A percentile compares a stretch with the other conserved stretches of the same genome.
Conservation (phyloP, 2,113 vertebrate genomes). For the Cyanoliseus patagonus region DNA sequence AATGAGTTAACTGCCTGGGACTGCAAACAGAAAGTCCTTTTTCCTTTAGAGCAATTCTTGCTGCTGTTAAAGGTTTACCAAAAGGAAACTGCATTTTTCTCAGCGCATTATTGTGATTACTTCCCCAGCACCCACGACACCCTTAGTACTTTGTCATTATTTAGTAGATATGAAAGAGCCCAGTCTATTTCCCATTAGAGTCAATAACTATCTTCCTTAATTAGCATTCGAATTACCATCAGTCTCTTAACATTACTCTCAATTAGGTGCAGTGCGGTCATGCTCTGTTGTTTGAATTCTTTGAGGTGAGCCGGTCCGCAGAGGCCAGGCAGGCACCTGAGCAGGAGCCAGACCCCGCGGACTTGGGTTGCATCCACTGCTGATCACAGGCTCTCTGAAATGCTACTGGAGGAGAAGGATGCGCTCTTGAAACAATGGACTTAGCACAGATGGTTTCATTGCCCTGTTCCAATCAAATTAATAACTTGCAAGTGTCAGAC, state of each 20-base stretch:
- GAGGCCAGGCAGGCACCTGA: background rate
- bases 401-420: background rate
- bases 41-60: background rate
- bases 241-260: conserved; percentile 18
- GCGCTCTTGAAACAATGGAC: rapidly evolving
- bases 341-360: background rate
- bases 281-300: background rate
- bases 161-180: background rate
- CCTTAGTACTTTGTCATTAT: background rate
- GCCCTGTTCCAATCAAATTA: background rate
- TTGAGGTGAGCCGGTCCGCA: rapidly evolving
- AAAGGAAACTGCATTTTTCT: background rate
- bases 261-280: background rate
- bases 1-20: background rate
- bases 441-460: background rate
- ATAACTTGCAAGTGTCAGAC: background rate
- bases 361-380: background rate
- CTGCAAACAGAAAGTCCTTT: background rate
- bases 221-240: background rate
- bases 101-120: background rate
- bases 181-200: conserved; percentile 1
- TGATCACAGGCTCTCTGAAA: background rate
- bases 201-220: conserved; percentile 41
- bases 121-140: background rate
- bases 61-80: background rate